phyloP scores from a whole-genome alignment of 2,888 invertebrate species.

The Digitonthophagus gazella region DNA sequence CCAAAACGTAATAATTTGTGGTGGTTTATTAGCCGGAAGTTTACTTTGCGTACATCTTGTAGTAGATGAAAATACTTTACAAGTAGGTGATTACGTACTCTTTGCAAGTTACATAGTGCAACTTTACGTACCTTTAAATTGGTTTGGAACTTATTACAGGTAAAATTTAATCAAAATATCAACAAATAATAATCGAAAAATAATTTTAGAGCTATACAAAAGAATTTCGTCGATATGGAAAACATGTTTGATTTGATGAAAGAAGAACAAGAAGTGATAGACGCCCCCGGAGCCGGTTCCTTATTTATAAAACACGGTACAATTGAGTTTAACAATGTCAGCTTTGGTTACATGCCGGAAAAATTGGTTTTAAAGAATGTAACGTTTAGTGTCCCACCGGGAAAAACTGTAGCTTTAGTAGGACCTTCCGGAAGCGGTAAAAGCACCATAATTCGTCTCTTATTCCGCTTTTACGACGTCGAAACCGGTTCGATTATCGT shows the following conservation, averaged over 20 bases:
- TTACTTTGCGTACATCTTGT: conserved; percentile 88
- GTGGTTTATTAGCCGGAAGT: conserved; percentile 82
- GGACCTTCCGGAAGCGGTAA: conserved; percentile 92
- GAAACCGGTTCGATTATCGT: conserved; percentile 81
- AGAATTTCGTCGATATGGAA: conserved; percentile 98
- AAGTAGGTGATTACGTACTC: conserved; percentile 94
- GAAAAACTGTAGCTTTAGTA: conserved; percentile 82
- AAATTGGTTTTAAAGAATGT: conserved; percentile 72
- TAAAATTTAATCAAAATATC: conserved; percentile 42
- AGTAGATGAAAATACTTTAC: conserved; percentile 63
- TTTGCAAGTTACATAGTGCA: conserved; percentile 94
- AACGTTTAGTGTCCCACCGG: conserved; percentile 76
- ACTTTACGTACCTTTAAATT: conserved; percentile 93
- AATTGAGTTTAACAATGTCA: conserved; percentile 87
- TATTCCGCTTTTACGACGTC: conserved; percentile 97
- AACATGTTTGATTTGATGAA: conserved; percentile 96
- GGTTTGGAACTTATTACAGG: conserved; percentile 98
- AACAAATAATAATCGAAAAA: not conserved
- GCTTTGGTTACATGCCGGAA: conserved; percentile 84
- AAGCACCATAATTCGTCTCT: conserved; percentile 89
- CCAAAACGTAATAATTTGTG: conserved; percentile 87
- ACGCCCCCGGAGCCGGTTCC: conserved; percentile 75
- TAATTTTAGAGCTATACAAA: conserved; percentile 82
- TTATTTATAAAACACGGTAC: conserved; percentile 67
- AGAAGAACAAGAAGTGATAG: conserved; percentile 83